Base-by-base conservation (phyloP, 2,888 invertebrate genomes). In the Sarcophaga carnaria region DNA sequence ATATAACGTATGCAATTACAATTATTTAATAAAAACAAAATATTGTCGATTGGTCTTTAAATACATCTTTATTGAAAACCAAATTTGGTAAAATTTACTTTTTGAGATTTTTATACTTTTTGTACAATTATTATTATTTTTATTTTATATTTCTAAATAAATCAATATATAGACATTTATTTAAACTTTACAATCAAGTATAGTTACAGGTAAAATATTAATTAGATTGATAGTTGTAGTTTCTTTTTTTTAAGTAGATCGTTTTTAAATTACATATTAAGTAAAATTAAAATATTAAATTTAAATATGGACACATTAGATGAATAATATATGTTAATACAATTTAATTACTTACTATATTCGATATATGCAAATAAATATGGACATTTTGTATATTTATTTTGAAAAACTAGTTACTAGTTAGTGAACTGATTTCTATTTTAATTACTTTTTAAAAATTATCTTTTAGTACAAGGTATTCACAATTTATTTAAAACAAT, bases 221-320 rank as follows among this genome's bases (percentile, higher is more conserved):
- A 86, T 86, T 86, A 80, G 6, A 86, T 86, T 86, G 83, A 86
- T 79, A 63, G 14, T 27, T 67, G 4, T 67, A 37, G 8, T 63
- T 20, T 64, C 72, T 79, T 66, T 76, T 54, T 76, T 82, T 85
- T 80, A 80, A 85, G 66, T 66, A 76, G 12, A 70, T 79, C 37
- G n/a, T 66, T 69, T 64, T 54, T 66, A 64, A n/a, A 64, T 72
- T 37, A 47, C 49, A 49, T 14, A 54, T 14, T 54, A 14, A 54
- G 17, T 74, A 74, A 71, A 70, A 27, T 49, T 22, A 54, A 69
- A 25, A 54, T 25, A 64, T 70, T 82, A 45, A n/a, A 76, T 47
- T 47, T 74, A 54, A 67, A 86, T 86, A 86, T 86, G 86, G 83
- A 86, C 83, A 86, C 86, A 83, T 45, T 60, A 69, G 76, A 83